Evolutionary conservation across 2,797 vertebrate species (phyloP).

Genomic region (Podarcis lilfordi): DNA sequence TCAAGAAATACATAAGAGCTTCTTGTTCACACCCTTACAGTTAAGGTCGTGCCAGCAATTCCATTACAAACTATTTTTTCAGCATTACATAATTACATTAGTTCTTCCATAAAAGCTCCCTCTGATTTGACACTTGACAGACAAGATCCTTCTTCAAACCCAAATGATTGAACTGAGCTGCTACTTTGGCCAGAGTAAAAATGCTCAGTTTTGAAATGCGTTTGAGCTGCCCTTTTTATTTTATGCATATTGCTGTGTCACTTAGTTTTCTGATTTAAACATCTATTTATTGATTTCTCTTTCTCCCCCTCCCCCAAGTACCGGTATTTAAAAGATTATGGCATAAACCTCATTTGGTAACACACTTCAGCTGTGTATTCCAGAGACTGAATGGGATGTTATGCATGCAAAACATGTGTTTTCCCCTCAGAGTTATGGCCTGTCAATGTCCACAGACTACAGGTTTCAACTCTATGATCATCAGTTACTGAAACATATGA

Average conservation of each 20-base stretch:
- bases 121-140: conserved; percentile 9
- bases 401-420: background rate
- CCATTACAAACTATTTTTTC: conserved; percentile 15
- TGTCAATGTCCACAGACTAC: background rate
- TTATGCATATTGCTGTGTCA: background rate
- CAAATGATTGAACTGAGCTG: conserved; percentile 43
- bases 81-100: conserved; percentile 20
- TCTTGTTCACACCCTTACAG: rapidly evolving
- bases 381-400: background rate
- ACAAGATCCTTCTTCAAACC: conserved; percentile 26
- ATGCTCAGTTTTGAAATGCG: background rate
- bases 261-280: background rate
- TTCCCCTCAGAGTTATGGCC: background rate
- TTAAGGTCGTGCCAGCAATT: background rate
- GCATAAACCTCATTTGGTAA: background rate
- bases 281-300: background rate
- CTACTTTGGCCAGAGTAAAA: conserved; percentile 24
- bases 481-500: background rate
- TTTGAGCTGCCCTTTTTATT: background rate
- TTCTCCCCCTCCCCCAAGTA: too few relatives aligned
- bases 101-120: conserved; percentile 16
- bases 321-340: too few relatives aligned
- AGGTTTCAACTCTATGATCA: background rate
- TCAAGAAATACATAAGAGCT: rapidly evolving
- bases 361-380: background rate